Evolutionary conservation across 2,888 invertebrate genomes (phyloP).

Genomic region (Pristionchus entomophagus): DNA sequence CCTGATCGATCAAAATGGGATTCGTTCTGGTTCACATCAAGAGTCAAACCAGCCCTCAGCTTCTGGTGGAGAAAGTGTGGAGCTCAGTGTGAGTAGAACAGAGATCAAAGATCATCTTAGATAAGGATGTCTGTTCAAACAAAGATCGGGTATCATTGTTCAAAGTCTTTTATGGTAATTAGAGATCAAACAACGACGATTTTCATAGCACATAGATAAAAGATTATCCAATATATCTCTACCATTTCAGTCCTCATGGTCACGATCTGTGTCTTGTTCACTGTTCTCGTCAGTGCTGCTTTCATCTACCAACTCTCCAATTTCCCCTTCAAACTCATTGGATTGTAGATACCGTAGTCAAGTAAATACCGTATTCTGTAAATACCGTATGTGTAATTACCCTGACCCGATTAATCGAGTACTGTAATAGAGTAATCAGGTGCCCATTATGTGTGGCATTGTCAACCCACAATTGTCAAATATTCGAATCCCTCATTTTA

Average conservation of each 20-base stretch:
- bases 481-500: slow-evolving; percentile 20
- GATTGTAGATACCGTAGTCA: slow-evolving; percentile 4
- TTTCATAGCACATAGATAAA: no score
- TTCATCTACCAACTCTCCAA: slow-evolving; percentile 41
- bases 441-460: not conserved
- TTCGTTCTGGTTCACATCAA: slow-evolving; percentile 57
- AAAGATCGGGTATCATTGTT: not conserved
- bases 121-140: no score
- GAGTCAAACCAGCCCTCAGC: slow-evolving; percentile 50
- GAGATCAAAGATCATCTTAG: slow-evolving; percentile 3
- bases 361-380: not conserved
- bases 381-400: not conserved
- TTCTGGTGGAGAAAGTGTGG: slow-evolving; percentile 65
- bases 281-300: slow-evolving; percentile 18
- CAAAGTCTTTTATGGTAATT: no score
- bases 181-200: no score
- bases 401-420: not conserved
- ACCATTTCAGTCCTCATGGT: slow-evolving; percentile 19
- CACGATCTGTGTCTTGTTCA: not conserved
- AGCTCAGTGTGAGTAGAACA: slow-evolving; percentile 46
- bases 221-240: not conserved
- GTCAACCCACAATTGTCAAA: not conserved
- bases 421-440: not conserved
- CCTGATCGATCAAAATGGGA: slow-evolving; percentile 68
- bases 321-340: slow-evolving; percentile 33